Evolutionary conservation across 1,140 invertebrate genomes (phyloP).

Genomic region (Goniozus legneri): DNA sequence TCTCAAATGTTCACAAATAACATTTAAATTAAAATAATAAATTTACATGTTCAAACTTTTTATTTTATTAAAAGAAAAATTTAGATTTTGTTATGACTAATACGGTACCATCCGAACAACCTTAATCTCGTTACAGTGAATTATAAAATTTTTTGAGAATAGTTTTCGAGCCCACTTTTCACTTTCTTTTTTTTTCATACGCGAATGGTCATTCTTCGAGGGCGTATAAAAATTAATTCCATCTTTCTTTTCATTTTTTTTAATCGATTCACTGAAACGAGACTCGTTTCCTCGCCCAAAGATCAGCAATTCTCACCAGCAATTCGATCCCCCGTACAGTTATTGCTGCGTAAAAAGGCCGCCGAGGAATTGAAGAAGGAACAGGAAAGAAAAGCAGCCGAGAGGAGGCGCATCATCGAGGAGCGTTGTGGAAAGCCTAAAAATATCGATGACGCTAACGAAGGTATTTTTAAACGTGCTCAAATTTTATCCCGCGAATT

Average conservation of each 20-base stretch:
- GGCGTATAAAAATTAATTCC: too few relatives aligned
- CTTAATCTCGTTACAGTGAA: too few relatives aligned
- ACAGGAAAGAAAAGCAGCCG: slow-evolving; percentile 96
- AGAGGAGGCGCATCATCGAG: slow-evolving; percentile 96
- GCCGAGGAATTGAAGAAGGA: slow-evolving; percentile 99
- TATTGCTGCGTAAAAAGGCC: slow-evolving; percentile 99
- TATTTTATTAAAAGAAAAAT: too few relatives aligned
- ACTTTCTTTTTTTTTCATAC: too few relatives aligned
- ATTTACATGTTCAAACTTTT: too few relatives aligned
- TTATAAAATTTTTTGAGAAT: slow-evolving; percentile 4
- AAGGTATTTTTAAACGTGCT: slow-evolving; percentile 68
- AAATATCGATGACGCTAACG: slow-evolving; percentile 84
- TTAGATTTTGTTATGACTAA: too few relatives aligned
- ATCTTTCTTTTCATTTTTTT: slow-evolving; percentile 10
- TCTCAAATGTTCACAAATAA: too few relatives aligned
- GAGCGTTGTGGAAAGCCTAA: slow-evolving; percentile 90
- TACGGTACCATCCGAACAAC: too few relatives aligned
- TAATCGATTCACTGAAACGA: not conserved
- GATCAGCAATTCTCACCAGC: not conserved
- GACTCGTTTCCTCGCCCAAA: not conserved
- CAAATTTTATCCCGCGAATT: too few relatives aligned
- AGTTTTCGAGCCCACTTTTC: not conserved
- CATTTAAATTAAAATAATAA: too few relatives aligned
- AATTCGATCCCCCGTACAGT: slow-evolving; percentile 50
- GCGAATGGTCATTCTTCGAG: too few relatives aligned